Percentiles rank a stretch among this genome's conserved stretches.
phyloP scores from a whole-genome alignment of 2,888 invertebrate genomes.

The Hecatera dysodea region DNA sequence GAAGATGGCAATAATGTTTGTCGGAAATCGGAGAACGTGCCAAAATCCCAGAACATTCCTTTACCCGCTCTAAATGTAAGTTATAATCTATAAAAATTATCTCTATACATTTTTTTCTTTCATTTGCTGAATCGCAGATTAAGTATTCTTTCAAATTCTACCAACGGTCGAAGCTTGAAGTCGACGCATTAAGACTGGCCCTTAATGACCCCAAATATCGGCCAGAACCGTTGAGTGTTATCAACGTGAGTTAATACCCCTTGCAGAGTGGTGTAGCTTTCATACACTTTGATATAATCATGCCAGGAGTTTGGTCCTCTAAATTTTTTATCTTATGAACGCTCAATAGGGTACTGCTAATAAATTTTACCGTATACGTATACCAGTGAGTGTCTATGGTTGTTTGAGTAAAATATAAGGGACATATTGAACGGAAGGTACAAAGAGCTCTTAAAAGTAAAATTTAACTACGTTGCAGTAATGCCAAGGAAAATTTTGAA shows the following conservation, averaged over 20 bases:
- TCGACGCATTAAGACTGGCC: conserved; percentile 90
- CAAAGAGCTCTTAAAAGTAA: too few species aligned
- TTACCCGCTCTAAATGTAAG: conserved; percentile 95
- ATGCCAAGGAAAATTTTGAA: too few species aligned
- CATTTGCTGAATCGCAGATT: conserved; percentile 89
- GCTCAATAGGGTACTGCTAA: too few species aligned
- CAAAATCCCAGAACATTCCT: conserved; percentile 92
- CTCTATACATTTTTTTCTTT: conserved; percentile 63
- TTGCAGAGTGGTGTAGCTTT: conserved; percentile 69
- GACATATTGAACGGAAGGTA: too few species aligned
- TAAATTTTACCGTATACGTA: too few species aligned
- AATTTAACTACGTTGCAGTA: too few species aligned
- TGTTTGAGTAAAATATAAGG: too few species aligned
- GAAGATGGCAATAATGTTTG: conserved; percentile 90
- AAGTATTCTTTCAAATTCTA: conserved; percentile 93
- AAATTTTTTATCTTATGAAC: not conserved
- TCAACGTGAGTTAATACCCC: conserved; percentile 92
- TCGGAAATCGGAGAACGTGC: conserved; percentile 88
- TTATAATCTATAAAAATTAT: conserved; percentile 59
- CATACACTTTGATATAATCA: conserved; percentile 25
- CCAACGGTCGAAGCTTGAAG: conserved; percentile 91
- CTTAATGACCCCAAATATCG: conserved; percentile 91
- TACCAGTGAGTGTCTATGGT: too few species aligned
- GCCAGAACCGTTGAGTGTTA: conserved; percentile 92
- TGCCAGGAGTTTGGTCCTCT: conserved; percentile 34